Evolutionary conservation across 1,140 invertebrate genomes (phyloP).

Genomic region (Drosophila insularis): DNA sequence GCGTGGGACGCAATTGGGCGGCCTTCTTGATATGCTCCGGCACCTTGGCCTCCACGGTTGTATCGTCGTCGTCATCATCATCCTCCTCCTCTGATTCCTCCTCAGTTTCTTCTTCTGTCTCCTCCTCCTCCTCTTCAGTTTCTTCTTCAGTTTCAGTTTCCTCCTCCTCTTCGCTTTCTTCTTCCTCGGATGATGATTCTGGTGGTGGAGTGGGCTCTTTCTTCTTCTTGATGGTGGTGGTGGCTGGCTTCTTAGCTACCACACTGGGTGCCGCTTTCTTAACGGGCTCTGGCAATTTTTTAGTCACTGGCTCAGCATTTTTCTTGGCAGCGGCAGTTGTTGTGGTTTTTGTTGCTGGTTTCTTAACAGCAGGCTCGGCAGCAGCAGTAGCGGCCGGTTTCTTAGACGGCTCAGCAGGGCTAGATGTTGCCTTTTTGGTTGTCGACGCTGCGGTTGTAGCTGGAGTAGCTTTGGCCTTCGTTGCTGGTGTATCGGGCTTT

Average conservation of each 20-base stretch:
- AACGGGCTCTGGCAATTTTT: conserved; percentile 52
- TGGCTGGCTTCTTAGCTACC: conserved; percentile 42
- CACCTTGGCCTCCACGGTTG: conserved; percentile 60
- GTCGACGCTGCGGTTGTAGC: conserved; percentile 32
- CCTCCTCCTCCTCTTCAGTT: conserved; percentile 58
- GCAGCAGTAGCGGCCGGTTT: conserved; percentile 17
- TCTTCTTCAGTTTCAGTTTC: conserved; percentile 53
- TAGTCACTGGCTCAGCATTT: conserved; percentile 50
- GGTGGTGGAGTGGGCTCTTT: conserved; percentile 76
- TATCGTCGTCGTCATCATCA: conserved; percentile 48
- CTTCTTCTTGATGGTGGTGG: conserved; percentile 53
- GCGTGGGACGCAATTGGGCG: conserved; percentile 60
- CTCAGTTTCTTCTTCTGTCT: conserved; percentile 60
- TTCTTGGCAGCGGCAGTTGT: conserved; percentile 52
- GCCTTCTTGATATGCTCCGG: conserved; percentile 72
- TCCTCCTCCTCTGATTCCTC: conserved; percentile 55
- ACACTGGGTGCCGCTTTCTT: conserved; percentile 47
- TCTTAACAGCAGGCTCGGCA: conserved; percentile 35
- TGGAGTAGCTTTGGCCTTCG: conserved; percentile 34
- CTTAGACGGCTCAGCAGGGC: conserved; percentile 25
- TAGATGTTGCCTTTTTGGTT: conserved; percentile 33
- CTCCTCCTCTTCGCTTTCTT: conserved; percentile 63
- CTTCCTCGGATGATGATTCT: conserved; percentile 68
- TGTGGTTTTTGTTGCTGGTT: conserved; percentile 32
- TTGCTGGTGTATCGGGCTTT: conserved; percentile 23